phyloP scores from a whole-genome alignment of 2,888 invertebrate species.

The Agonopterix arenella region DNA sequence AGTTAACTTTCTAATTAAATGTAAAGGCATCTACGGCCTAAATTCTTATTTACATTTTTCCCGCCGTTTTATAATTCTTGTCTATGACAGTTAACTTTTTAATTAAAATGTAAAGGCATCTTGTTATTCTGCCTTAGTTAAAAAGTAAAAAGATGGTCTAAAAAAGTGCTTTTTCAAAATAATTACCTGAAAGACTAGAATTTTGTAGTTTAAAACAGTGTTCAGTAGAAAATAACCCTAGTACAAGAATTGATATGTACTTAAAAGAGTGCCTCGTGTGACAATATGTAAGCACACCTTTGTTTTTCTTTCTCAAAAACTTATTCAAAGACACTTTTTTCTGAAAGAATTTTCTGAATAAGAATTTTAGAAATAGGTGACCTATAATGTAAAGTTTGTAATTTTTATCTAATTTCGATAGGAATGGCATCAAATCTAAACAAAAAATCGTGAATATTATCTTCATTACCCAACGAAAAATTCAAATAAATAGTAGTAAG shows the following conservation, averaged over 20 bases:
- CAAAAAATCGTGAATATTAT: no score
- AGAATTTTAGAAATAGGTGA: no score
- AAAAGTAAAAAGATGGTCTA: constrained; percentile 9
- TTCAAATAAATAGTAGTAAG: no score
- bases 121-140: background rate
- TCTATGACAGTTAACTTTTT: constrained; percentile 11
- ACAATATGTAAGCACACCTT: constrained; percentile 56
- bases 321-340: no score
- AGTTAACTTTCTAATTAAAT: constrained; percentile 7
- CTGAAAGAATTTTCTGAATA: no score
- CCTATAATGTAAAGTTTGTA: no score
- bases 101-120: background rate
- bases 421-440: no score
- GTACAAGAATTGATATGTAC: constrained; percentile 48
- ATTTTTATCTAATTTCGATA: no score
- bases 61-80: constrained; percentile 10
- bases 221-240: constrained; percentile 60
- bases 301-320: constrained; percentile 15
- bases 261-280: constrained; percentile 68
- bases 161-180: constrained; percentile 56
- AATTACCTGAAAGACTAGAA: constrained; percentile 6
- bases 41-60: constrained; percentile 47
- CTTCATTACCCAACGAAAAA: no score
- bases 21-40: background rate
- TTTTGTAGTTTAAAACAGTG: constrained; percentile 29